A percentile compares a stretch with the other conserved stretches of the same genome.
These are phyloP conservation scores for Micromys minutus DNA, from an alignment of 2,113 vertebrate genomes.

Conservation along the genomic window DNA sequence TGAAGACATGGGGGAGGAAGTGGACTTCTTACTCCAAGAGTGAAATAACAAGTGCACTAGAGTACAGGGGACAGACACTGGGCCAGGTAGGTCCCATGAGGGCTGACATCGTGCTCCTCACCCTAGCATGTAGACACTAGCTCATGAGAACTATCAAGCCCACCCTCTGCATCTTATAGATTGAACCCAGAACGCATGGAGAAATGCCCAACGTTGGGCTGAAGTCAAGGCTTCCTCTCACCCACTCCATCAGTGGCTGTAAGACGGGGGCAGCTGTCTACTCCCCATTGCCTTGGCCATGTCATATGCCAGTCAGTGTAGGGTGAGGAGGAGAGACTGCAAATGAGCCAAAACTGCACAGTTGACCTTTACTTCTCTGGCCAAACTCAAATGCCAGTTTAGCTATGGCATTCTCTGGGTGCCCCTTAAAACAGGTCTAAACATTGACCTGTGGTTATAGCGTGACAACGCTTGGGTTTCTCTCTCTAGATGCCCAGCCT, in stretches of 20 bases:
- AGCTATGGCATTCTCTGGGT: neutral
- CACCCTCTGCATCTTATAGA: neutral
- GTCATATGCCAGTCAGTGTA: neutral
- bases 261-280: neutral
- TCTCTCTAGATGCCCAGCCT: neutral
- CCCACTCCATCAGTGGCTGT: neutral
- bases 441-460: neutral
- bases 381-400: neutral
- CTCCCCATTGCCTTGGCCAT: neutral
- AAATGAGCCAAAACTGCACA: neutral
- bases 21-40: neutral
- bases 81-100: neutral
- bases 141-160: neutral
- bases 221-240: neutral
- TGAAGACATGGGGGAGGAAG: neutral
- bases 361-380: neutral
- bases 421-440: neutral
- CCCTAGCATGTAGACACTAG: neutral
- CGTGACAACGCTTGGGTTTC: neutral
- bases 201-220: neutral
- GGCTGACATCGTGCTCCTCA: neutral
- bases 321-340: neutral
- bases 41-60: neutral
- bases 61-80: neutral
- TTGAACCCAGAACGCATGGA: neutral